Conservation (phyloP, 2,888 invertebrate genomes). For the Notocelia uddmanniana region DNA sequence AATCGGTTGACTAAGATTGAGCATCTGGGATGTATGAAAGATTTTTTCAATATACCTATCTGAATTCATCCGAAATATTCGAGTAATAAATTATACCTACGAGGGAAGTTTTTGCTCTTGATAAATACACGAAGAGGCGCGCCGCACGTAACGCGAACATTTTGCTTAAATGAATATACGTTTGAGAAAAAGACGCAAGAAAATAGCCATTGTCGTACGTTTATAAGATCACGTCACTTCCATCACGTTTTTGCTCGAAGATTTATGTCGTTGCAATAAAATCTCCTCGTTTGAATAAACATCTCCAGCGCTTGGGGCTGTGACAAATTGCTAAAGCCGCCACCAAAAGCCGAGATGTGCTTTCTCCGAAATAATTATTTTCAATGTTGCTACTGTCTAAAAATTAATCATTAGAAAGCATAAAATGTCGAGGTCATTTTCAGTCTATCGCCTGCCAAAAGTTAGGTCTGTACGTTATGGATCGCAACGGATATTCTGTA, state of each 20-base stretch:
- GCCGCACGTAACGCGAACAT: constrained; percentile 29
- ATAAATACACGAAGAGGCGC: constrained; percentile 9
- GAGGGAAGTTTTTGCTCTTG: constrained; percentile 1
- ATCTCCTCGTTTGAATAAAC: constrained; percentile 84
- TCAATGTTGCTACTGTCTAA: constrained; percentile 54
- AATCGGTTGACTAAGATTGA: background rate
- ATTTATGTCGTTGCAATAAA: constrained; percentile 83
- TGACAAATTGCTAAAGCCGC: constrained; percentile 78
- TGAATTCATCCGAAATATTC: background rate
- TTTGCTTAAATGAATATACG: constrained; percentile 46
- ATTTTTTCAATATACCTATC: background rate
- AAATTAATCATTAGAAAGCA: background rate
- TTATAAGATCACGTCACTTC: constrained; percentile 73
- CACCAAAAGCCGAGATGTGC: constrained; percentile 76
- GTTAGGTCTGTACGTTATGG: too few species aligned
- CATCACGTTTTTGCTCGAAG: constrained; percentile 71
- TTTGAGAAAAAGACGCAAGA: constrained; percentile 49
- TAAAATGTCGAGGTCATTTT: background rate
- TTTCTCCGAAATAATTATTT: constrained; percentile 80
- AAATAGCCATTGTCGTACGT: constrained; percentile 70
- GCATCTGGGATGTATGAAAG: too few species aligned
- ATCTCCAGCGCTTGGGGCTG: constrained; percentile 70
- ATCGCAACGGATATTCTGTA: background rate
- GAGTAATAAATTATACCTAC: constrained; percentile 5
- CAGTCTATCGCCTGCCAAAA: too few species aligned